A percentile compares a stretch with the other conserved stretches of the same genome.
Conservation (phyloP, 2,113 vertebrate genomes). For the Bos indicus region DNA sequence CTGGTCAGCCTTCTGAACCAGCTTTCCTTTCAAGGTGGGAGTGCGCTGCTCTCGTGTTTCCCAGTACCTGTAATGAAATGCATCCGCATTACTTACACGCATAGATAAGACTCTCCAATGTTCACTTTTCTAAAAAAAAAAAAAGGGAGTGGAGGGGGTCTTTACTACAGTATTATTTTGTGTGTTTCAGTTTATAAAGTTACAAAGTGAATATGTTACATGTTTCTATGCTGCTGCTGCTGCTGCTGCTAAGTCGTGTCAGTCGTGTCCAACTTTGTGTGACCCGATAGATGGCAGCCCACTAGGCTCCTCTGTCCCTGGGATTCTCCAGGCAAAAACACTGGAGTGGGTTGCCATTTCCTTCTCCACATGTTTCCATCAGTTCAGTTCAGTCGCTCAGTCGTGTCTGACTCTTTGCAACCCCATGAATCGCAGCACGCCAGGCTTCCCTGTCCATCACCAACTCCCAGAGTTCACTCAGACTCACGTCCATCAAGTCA, state of each 20-base stretch:
- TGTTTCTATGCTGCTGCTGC: background rate
- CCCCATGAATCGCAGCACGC: too few relatives aligned
- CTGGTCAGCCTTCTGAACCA: constrained; percentile 88
- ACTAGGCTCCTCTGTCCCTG: background rate
- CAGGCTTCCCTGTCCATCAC: too few relatives aligned
- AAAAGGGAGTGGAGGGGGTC: too few relatives aligned
- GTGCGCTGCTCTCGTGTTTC: constrained; percentile 91
- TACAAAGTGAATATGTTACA: background rate
- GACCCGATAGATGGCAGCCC: background rate
- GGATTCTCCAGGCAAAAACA: background rate
- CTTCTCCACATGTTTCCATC: background rate
- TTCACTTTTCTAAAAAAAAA: background rate
- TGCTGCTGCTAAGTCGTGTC: background rate
- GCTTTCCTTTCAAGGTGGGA: constrained; percentile 86
- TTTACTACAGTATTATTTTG: background rate
- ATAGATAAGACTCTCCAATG: background rate
- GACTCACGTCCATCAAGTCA: too few relatives aligned
- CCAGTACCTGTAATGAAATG: constrained; percentile 88
- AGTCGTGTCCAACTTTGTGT: background rate
- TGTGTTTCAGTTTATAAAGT: background rate
- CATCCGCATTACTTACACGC: background rate
- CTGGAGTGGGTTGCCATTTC: background rate
- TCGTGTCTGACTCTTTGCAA: too few relatives aligned
- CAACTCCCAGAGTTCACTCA: too few relatives aligned
- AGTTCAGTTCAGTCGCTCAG: too few relatives aligned